Evolutionary conservation across 1,140 invertebrate genomes (phyloP), one percentile per base, ranked within the genome.

Genomic region (Pseudoatta argentina): DNA sequence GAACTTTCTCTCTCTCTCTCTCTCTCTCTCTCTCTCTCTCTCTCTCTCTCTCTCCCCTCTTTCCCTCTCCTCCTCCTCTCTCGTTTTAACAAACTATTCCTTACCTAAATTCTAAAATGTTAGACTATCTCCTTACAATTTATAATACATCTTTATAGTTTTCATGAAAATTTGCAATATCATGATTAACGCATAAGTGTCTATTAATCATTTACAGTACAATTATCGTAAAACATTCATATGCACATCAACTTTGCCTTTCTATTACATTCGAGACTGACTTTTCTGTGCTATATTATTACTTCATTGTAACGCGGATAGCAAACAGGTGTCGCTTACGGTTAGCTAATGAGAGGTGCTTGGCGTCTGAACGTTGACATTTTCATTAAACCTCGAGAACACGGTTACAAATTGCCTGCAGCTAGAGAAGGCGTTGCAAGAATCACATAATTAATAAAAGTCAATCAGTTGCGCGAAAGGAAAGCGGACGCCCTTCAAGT

Each of bases 401-500:
- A 75, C 39, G 69, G n/a, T 75, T 83, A 83, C 44, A 83, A 75
- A 55, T 71, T 55, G 79, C 39, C 55, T 73, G 64, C 59, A 66
- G 30, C 51, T 34, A 55, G 53, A 82, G 67, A 75, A 73, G 55
- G 67, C 69, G 53, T 72, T 61, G 55, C 69, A 75, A 75, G 79
- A 83, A 83, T 83, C 55, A 61, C 79, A 75, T 83, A 83, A 83
- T 83, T 83, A 83, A 83, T 83, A 83, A 83, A 73, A 83, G 69
- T 83, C 57, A 61, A 83, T 83, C 69, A 63, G 53, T 71, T 44
- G 10, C 24, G 39, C 39, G 55, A 34, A 34, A 39, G 39, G 1
- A 57, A 30, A 59, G 39, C 4, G 24, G 18, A 61, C 24, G 21
- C n/a, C 24, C 79, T 73, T 34, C 69, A 27, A 75, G 44, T 63